Evolutionary conservation across 2,888 invertebrate species (phyloP).

Genomic region (Aphidius colemani): DNA sequence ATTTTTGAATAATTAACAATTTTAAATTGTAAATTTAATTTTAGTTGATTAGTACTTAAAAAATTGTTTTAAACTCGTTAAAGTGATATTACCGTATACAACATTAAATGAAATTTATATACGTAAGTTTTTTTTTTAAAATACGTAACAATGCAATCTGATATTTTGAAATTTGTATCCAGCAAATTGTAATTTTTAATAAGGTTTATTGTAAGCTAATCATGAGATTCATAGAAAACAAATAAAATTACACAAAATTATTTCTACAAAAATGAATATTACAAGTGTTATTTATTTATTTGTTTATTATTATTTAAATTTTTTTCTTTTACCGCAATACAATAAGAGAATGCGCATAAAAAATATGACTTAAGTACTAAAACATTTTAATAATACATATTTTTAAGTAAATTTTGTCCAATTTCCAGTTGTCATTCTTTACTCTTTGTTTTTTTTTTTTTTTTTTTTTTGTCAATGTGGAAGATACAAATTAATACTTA

Average conservation of each 20-base stretch:
- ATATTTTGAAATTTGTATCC: too few species aligned
- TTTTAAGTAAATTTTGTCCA: conserved; percentile 12
- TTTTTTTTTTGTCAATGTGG: conserved; percentile 41
- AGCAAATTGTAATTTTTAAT: too few species aligned
- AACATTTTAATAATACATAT: conserved; percentile 42
- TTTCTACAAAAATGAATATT: background rate
- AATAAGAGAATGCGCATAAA: conserved; percentile 60
- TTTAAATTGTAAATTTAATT: too few species aligned
- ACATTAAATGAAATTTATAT: too few species aligned
- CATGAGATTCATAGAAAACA: conserved; percentile 5
- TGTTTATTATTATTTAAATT: conserved; percentile 13
- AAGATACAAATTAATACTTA: conserved; percentile 58
- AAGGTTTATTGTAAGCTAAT: too few species aligned
- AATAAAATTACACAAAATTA: conserved; percentile 12
- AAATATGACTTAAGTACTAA: conserved; percentile 58
- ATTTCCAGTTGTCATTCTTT: conserved; percentile 25
- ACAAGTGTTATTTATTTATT: conserved; percentile 11
- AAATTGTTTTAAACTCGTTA: too few species aligned
- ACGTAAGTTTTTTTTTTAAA: too few species aligned
- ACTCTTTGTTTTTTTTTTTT: conserved; percentile 18
- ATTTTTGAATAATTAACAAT: too few species aligned
- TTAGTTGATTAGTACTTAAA: background rate
- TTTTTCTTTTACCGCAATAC: conserved; percentile 51
- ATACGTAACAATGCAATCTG: too few species aligned
- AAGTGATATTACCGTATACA: too few species aligned